Percentiles rank a stretch among this genome's conserved stretches.
These are phyloP conservation scores for Synanceia verrucosa DNA, from an alignment of 2,797 vertebrate genomes.

Conservation along the genomic window DNA sequence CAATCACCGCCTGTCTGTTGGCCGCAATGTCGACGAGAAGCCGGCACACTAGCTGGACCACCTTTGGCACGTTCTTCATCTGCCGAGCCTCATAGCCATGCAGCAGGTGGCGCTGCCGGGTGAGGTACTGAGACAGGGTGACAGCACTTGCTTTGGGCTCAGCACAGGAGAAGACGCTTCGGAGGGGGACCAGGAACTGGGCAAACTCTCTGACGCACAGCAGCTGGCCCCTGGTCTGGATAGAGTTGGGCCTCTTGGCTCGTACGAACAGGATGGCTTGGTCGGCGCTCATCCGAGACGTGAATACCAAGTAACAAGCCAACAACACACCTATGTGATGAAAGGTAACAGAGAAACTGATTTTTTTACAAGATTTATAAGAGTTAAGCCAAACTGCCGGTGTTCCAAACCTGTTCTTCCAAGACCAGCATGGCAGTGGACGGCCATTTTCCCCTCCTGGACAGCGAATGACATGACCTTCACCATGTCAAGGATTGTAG, in stretches of 20 bases:
- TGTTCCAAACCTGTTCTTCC: conserved; percentile 91
- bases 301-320: conserved; percentile 97
- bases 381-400: neutral
- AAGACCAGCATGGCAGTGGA: conserved; percentile 97
- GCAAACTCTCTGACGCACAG: conserved; percentile 94
- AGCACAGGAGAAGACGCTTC: conserved; percentile 89
- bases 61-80: conserved; percentile 94
- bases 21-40: conserved; percentile 89
- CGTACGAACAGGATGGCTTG: conserved; percentile 96
- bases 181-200: conserved; percentile 92
- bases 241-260: conserved; percentile 94
- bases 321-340: conserved; percentile 89
- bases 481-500: conserved; percentile 97
- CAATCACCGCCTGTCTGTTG: conserved; percentile 84
- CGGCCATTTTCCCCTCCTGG: conserved; percentile 94
- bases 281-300: conserved; percentile 94
- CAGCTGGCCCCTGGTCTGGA: conserved; percentile 95
- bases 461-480: conserved; percentile 97
- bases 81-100: conserved; percentile 95
- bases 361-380: neutral
- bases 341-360: neutral
- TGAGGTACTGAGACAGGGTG: conserved; percentile 92
- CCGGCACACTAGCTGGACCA: conserved; percentile 90
- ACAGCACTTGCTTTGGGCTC: conserved; percentile 88
- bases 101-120: conserved; percentile 94